Evolutionary conservation across 2,113 vertebrate species (phyloP).

Genomic region (Axis porcinus): DNA sequence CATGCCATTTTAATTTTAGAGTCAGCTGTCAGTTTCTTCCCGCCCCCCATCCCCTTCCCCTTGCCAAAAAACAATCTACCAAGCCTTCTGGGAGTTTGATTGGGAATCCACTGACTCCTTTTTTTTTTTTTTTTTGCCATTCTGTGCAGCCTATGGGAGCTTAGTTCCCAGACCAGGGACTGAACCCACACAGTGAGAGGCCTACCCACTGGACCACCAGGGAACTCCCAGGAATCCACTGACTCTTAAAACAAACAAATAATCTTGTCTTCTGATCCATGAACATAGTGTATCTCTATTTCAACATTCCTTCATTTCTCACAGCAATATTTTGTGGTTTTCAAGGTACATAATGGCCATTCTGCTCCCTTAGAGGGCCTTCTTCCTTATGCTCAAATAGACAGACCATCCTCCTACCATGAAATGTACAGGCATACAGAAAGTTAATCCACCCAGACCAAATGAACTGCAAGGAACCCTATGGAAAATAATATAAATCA

Average conservation of each 20-base stretch:
- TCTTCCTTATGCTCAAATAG: not conserved
- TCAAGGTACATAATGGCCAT: not conserved
- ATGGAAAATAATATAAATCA: not conserved
- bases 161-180: not conserved
- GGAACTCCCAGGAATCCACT: not conserved
- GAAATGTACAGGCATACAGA: not conserved
- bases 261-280: not conserved
- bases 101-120: not conserved
- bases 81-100: not conserved
- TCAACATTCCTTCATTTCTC: not conserved
- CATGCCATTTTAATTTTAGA: not conserved
- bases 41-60: rapidly evolving
- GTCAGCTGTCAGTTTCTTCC: not conserved
- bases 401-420: not conserved
- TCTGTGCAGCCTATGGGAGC: not conserved
- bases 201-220: not conserved
- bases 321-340: not conserved
- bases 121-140: not conserved
- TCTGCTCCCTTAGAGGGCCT: not conserved
- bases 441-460: not conserved
- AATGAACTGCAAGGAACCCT: not conserved
- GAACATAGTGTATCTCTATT: not conserved
- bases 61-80: not conserved
- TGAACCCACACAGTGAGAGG: not conserved
- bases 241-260: not conserved